These are phyloP conservation scores for Macropis europaea DNA, from an alignment of 2,888 invertebrate genomes.

Conservation along the genomic window DNA sequence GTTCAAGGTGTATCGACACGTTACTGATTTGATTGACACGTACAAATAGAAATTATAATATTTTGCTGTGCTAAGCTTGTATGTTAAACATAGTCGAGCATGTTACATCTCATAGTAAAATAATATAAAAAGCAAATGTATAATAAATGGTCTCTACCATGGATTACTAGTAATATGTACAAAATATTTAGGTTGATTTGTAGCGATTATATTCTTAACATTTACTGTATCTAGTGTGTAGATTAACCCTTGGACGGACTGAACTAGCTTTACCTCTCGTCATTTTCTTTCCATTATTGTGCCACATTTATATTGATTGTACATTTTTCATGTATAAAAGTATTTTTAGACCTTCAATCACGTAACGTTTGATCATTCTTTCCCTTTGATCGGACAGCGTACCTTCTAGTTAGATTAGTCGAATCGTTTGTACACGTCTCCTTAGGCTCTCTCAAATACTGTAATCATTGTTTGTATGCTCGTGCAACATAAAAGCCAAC, in stretches of 20 bases:
- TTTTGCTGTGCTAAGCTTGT: conserved; percentile 9
- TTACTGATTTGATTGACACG: neutral
- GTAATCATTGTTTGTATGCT: neutral
- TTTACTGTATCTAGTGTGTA: conserved; percentile 45
- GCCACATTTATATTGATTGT: conserved; percentile 53
- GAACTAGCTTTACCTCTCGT: conserved; percentile 46
- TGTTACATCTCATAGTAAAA: conserved; percentile 15
- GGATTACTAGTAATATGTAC: conserved; percentile 32
- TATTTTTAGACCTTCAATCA: conserved; percentile 21
- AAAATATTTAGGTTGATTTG: conserved; percentile 41
- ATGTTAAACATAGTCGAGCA: conserved; percentile 1
- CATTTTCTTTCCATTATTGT: conserved; percentile 35
- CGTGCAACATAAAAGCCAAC: too few relatives aligned
- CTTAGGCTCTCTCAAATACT: conserved; percentile 3
- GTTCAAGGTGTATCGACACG: neutral
- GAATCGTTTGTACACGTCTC: conserved; percentile 18
- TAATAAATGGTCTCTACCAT: conserved; percentile 22
- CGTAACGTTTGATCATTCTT: conserved; percentile 7
- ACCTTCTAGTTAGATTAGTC: conserved; percentile 9
- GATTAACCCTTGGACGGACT: conserved; percentile 66
- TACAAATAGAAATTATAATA: conserved; percentile 29
- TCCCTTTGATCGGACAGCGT: conserved; percentile 1
- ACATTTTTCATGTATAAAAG: conserved; percentile 39
- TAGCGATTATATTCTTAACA: conserved; percentile 31
- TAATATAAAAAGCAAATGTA: conserved; percentile 43